phyloP scores from a whole-genome alignment of 2,888 invertebrate species.

The Scaeva pyrastri region DNA sequence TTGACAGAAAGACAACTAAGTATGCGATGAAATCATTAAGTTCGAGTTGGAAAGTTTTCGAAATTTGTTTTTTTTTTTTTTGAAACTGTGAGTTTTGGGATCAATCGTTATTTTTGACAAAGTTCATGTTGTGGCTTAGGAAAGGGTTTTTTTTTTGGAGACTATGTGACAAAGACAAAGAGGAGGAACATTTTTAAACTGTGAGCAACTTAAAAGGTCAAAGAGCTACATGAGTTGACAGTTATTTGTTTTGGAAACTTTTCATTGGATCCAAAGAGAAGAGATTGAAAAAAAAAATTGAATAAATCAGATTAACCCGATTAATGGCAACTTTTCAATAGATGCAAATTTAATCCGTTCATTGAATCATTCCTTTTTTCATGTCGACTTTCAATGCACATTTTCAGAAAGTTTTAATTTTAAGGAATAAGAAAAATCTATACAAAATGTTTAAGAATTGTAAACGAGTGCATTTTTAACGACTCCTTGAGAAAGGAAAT shows the following conservation, averaged over 20 bases:
- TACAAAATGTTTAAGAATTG: too few relatives aligned
- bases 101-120: conserved; percentile 52
- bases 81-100: neutral
- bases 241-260: conserved; percentile 6
- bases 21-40: conserved; percentile 68
- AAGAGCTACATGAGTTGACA: neutral
- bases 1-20: conserved; percentile 31
- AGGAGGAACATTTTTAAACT: conserved; percentile 33
- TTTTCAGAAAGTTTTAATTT: too few relatives aligned
- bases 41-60: too few relatives aligned
- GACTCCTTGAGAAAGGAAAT: too few relatives aligned
- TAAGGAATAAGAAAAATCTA: too few relatives aligned
- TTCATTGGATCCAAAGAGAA: neutral
- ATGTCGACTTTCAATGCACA: too few relatives aligned
- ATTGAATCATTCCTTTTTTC: too few relatives aligned
- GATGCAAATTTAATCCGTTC: too few relatives aligned
- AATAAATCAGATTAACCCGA: neutral
- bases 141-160: neutral
- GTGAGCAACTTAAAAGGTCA: conserved; percentile 18
- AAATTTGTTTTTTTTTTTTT: too few relatives aligned
- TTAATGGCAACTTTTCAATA: neutral
- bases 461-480: too few relatives aligned
- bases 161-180: neutral
- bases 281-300: neutral
- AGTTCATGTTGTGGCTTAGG: conserved; percentile 23